Base-by-base conservation (phyloP, 2,113 vertebrate species). In the Chloropsis hardwickii region DNA sequence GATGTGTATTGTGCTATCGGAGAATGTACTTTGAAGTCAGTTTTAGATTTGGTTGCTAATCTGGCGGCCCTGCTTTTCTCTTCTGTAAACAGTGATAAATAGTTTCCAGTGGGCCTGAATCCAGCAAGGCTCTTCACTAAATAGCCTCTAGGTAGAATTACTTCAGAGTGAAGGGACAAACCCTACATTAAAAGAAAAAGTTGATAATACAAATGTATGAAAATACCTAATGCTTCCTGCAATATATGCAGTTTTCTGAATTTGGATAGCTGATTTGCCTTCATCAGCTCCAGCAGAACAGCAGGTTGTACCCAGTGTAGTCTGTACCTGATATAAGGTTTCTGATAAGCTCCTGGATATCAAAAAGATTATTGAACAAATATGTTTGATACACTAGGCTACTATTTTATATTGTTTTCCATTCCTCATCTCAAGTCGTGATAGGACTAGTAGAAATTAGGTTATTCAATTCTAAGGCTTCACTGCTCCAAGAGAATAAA, bases 271-370 rank as follows among this genome's bases (percentile, higher is more conserved):
- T 87, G 88, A 60, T 61, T 57, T 61, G 31, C 57, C 57, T 37
- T 60, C 35, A 60, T 27, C 35, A 37, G 35, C 35, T 60, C 35
- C 57, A 37, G 35, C 9, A 62, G 66, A 90, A 72, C 4, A 50
- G 47, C n/a, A 76, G 73, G 61, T 61, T 90, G 64, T 65, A 85
- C 81, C 65, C 70, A 72, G 84, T 53, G 83, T 77, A 81, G 66
- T 45, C 62, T 76, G 81, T 72, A 79, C 93, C 53, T 82, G 86
- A 79, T 37, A 72, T 2, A 0, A 87, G 25, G n/a, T 48, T 92
- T 80, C 70, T 65, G 83, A 87, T 94, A 95, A 97, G 53, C 65
- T 92, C 81, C 76, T 69, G 77, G 73, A 85, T 89, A 78, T 60
- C 44, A 64, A 78, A 87, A 86, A 86, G 51, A 84, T 94, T 94